A percentile compares a stretch with the other conserved stretches of the same genome.
Conservation (phyloP, 2,113 vertebrate species). For the Nibea coibor region DNA sequence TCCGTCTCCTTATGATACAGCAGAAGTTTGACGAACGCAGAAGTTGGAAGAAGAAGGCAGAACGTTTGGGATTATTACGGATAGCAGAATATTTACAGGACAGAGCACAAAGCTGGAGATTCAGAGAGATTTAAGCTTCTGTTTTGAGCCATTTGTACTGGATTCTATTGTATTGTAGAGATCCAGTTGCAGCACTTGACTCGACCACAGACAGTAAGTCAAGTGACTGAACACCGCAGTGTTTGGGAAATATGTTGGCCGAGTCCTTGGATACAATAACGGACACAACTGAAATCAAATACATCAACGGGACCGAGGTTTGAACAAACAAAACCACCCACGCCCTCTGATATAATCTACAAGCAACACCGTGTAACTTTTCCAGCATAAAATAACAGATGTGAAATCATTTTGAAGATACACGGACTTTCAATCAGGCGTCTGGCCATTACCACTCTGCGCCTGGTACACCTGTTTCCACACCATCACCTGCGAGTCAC, state of each 20-base stretch:
- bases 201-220: background rate
- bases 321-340: background rate
- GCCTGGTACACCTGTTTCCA: too few species aligned
- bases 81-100: background rate
- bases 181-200: background rate
- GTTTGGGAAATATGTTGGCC: background rate
- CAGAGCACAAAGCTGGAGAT: background rate
- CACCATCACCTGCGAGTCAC: too few species aligned
- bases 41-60: background rate
- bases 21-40: background rate
- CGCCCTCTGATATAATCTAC: background rate
- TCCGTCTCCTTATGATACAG: background rate
- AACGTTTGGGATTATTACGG: background rate
- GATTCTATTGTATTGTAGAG: background rate
- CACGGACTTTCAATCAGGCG: too few species aligned
- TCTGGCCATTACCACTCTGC: too few species aligned
- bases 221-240: background rate
- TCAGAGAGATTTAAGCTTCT: background rate
- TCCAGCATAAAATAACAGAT: too few species aligned
- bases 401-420: too few species aligned
- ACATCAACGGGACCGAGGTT: background rate
- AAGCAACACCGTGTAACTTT: background rate
- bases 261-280: background rate
- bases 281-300: background rate
- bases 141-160: background rate